Evolutionary conservation across 2,797 vertebrate genomes (phyloP).

Genomic region (Rousettus madagascariensis): DNA sequence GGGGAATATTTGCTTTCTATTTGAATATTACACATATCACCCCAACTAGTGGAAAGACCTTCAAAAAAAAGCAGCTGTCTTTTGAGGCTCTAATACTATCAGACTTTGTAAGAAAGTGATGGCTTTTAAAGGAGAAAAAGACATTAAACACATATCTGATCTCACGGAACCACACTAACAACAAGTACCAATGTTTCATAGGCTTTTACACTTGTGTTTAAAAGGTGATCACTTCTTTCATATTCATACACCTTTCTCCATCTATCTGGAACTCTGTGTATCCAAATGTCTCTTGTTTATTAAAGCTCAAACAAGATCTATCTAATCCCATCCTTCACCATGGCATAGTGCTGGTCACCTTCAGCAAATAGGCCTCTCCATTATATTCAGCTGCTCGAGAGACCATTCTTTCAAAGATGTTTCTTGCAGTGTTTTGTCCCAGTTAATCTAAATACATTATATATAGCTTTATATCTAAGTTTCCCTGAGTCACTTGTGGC

Average conservation of each 20-base stretch:
- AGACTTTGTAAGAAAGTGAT: conserved; percentile 31
- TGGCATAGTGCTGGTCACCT: not conserved
- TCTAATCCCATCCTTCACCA: not conserved
- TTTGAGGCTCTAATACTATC: not conserved
- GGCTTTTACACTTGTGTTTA: not conserved
- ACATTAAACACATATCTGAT: not conserved
- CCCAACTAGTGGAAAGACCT: conserved; percentile 48
- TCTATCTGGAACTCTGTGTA: not conserved
- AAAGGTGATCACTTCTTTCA: conserved; percentile 31
- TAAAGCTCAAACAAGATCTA: conserved; percentile 29
- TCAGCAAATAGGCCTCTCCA: not conserved
- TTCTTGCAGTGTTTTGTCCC: not conserved
- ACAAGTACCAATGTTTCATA: not conserved
- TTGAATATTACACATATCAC: conserved; percentile 54
- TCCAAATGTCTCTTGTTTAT: not conserved
- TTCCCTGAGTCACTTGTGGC: conserved; percentile 1
- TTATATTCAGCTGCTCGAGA: not conserved
- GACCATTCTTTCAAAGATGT: not conserved
- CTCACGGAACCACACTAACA: not conserved
- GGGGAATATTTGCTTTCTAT: conserved; percentile 67
- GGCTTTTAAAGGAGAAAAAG: conserved; percentile 38
- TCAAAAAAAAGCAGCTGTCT: conserved; percentile 25
- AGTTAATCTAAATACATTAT: conserved; percentile 47
- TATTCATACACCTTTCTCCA: conserved; percentile 5
- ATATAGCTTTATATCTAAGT: conserved; percentile 24